Evolutionary conservation across 2,888 invertebrate genomes (phyloP).

Genomic region (Anthophora plumipes): DNA sequence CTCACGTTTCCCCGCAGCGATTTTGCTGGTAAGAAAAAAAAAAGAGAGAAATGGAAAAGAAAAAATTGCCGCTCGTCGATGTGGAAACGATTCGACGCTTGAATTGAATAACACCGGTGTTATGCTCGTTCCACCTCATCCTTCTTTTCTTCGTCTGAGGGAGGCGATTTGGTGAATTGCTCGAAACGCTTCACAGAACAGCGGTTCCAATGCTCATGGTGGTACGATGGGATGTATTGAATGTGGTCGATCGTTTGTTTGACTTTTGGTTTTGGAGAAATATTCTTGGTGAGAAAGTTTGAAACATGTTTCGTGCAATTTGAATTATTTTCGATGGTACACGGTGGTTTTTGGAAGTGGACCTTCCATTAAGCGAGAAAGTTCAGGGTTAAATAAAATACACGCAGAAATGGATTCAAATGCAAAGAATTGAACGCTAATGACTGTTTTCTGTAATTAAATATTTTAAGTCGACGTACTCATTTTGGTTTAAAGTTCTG

Average conservation of each 20-base stretch:
- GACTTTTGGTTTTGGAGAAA: neutral
- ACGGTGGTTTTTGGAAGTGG: no score
- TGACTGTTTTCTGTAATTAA: no score
- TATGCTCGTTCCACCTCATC: neutral
- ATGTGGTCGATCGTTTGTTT: neutral
- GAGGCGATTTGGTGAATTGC: neutral
- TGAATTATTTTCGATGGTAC: no score
- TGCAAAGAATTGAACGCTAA: no score
- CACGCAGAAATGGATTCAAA: no score
- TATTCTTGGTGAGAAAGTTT: neutral
- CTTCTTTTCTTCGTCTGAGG: neutral
- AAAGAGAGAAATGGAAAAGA: no score
- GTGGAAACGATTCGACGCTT: constrained; percentile 13
- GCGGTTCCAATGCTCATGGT: neutral
- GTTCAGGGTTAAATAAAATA: no score
- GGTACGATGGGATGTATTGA: neutral
- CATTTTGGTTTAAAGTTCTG: no score
- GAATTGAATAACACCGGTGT: constrained; percentile 10
- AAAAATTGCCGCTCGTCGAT: constrained; percentile 40
- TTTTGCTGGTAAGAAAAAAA: no score
- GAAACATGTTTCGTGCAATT: no score
- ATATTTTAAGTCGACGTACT: no score
- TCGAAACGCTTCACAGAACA: neutral
- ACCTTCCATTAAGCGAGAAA: no score
- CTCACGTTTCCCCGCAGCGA: constrained; percentile 49